These are phyloP conservation scores for Trigoniulus corallinus DNA, from an alignment of 1,140 invertebrate genomes.

Conservation along the genomic window DNA sequence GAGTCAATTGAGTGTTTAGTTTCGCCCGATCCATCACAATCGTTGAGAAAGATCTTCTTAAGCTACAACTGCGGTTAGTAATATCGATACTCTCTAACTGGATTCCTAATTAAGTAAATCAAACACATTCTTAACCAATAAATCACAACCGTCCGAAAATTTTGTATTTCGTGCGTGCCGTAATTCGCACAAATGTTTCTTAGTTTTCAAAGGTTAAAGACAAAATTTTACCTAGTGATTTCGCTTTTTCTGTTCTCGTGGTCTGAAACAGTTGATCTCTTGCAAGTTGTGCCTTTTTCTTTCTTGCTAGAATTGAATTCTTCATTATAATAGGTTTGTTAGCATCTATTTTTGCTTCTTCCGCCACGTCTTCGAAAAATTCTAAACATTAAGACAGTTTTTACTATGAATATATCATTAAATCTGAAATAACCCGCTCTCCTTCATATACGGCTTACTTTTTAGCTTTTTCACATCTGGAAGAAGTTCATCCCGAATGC, in stretches of 20 bases:
- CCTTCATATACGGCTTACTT: too few species aligned
- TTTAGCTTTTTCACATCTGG: slow-evolving; percentile 11
- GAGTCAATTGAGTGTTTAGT: neutral
- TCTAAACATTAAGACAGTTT: too few species aligned
- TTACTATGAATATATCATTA: too few species aligned
- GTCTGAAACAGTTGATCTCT: slow-evolving; percentile 22
- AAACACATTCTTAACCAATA: too few species aligned
- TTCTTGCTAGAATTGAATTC: slow-evolving; percentile 24
- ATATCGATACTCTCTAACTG: neutral
- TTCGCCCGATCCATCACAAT: neutral
- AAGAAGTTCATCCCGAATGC: slow-evolving; percentile 8
- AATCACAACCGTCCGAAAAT: too few species aligned
- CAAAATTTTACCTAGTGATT: neutral
- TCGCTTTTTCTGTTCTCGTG: slow-evolving; percentile 11
- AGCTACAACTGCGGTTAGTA: neutral
- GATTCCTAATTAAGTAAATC: too few species aligned
- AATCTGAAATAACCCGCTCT: too few species aligned
- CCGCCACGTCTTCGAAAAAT: slow-evolving; percentile 25
- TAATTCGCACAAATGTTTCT: neutral
- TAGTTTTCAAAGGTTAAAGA: neutral
- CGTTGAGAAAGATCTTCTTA: neutral
- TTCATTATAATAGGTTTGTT: slow-evolving; percentile 25
- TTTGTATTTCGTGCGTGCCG: neutral
- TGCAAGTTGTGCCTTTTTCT: slow-evolving; percentile 20
- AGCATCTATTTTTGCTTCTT: slow-evolving; percentile 22